Conservation (phyloP, 2,888 invertebrate genomes). For the Leucoma salicis region DNA sequence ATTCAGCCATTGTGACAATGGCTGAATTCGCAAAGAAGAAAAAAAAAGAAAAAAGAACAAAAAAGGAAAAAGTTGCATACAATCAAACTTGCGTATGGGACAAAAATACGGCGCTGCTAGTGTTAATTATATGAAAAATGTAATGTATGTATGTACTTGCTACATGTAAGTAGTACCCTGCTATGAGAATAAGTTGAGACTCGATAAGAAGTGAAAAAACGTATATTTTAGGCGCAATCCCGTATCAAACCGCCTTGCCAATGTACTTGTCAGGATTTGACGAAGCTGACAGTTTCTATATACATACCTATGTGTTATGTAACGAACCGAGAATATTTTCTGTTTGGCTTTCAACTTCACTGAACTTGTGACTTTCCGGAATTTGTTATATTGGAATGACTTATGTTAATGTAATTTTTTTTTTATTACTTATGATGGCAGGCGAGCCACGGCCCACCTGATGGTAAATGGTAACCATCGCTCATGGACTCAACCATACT, state of each 20-base stretch:
- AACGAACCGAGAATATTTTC: slow-evolving; percentile 43
- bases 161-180: too few relatives aligned
- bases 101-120: too few relatives aligned
- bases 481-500: too few relatives aligned
- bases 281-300: slow-evolving; percentile 21
- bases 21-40: too few relatives aligned
- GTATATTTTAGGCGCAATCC: background rate
- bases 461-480: background rate
- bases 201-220: background rate
- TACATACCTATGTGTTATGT: slow-evolving; percentile 28
- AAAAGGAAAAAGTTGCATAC: too few relatives aligned
- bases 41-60: too few relatives aligned
- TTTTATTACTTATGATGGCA: too few relatives aligned
- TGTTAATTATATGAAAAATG: too few relatives aligned
- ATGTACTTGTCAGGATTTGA: slow-evolving; percentile 7
- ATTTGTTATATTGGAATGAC: slow-evolving; percentile 11
- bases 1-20: too few relatives aligned
- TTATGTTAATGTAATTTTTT: background rate
- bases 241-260: slow-evolving; percentile 1
- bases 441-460: background rate
- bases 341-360: slow-evolving; percentile 41
- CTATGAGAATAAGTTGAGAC: too few relatives aligned
- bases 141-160: too few relatives aligned
- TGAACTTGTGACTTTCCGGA: slow-evolving; percentile 24
- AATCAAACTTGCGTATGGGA: too few relatives aligned